phyloP scores from a whole-genome alignment of 2,888 invertebrate species.

The Seladonia tumulorum region DNA sequence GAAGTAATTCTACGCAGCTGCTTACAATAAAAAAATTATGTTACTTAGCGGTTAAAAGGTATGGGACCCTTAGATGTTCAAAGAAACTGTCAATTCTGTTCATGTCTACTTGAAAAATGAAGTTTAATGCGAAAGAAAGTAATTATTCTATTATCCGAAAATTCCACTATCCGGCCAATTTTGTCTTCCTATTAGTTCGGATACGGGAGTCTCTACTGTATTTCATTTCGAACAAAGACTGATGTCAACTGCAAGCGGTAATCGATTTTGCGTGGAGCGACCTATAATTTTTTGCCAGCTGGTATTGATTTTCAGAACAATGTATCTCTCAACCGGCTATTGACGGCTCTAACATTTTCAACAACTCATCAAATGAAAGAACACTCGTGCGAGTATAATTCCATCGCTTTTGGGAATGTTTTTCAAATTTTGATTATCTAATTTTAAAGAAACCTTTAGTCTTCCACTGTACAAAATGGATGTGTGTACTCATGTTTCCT shows the following conservation, averaged over 20 bases:
- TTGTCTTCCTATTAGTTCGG: too few species aligned
- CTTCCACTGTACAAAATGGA: not conserved
- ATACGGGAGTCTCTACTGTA: not conserved
- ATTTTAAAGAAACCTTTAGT: not conserved
- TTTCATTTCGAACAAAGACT: not conserved
- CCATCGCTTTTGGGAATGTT: not conserved
- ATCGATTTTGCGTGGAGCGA: not conserved
- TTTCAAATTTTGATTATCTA: not conserved
- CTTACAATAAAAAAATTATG: too few species aligned
- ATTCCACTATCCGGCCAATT: too few species aligned
- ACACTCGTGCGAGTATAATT: not conserved
- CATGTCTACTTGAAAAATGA: too few species aligned
- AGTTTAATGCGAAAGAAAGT: too few species aligned
- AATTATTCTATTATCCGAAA: too few species aligned
- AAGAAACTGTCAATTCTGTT: too few species aligned
- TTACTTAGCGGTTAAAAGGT: too few species aligned
- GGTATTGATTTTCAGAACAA: not conserved
- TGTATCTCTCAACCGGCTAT: not conserved
- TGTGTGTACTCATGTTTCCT: not conserved
- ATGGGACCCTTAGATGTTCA: too few species aligned
- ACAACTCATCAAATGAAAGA: not conserved
- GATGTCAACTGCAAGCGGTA: not conserved
- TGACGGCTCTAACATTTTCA: not conserved
- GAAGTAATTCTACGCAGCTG: too few species aligned
- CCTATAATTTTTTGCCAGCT: not conserved